Evolutionary conservation across 2,113 vertebrate species (phyloP).

Genomic region (Phalacrocorax pelagicus): DNA sequence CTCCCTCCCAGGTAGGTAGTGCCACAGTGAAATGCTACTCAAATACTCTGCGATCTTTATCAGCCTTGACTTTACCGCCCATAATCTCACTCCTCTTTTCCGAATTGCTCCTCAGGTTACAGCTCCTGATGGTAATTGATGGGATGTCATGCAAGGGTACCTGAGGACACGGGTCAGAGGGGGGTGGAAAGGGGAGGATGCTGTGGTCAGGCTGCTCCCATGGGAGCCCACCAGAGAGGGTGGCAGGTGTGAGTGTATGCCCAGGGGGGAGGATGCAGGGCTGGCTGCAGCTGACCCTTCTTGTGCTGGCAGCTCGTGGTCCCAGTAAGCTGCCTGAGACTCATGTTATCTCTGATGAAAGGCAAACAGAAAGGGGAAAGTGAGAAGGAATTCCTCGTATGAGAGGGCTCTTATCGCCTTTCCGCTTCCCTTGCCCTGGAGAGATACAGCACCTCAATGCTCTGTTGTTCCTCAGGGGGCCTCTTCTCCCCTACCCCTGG

Average conservation of each 20-base stretch:
- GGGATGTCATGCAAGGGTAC: background rate
- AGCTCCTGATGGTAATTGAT: background rate
- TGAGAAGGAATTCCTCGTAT: conserved; percentile 71
- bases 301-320: background rate
- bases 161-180: accelerated
- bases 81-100: conserved; percentile 59
- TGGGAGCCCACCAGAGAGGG: background rate
- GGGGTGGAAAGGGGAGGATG: background rate
- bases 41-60: conserved; percentile 31
- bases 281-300: background rate
- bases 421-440: conserved; percentile 62
- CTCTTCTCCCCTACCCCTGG: background rate
- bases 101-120: conserved; percentile 43
- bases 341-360: conserved; percentile 58
- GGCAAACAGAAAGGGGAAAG: conserved; percentile 66
- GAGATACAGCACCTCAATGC: conserved; percentile 72
- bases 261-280: accelerated
- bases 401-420: conserved; percentile 71
- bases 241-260: accelerated
- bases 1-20: background rate
- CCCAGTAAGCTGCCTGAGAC: background rate
- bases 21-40: background rate
- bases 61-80: background rate
- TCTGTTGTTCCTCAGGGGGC: conserved; percentile 66
- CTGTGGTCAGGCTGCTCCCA: accelerated